Base-by-base conservation (phyloP, 35 echinoderm and acorn worm genomes). In the Amphiura filiformis region DNA sequence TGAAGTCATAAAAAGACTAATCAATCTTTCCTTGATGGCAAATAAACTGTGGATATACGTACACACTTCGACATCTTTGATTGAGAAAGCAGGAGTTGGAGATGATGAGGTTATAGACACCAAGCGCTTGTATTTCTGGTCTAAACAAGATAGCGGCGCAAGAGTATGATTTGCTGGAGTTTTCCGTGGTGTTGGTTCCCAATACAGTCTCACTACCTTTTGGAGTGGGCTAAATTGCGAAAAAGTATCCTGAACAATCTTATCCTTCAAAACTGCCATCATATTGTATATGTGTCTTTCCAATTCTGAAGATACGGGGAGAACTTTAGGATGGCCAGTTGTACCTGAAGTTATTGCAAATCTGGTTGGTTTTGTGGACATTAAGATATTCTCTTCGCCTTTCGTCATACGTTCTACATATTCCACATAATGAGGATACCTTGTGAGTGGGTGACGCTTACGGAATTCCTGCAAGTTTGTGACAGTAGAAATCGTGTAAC, bases 331-430 rank as follows among this genome's bases (percentile, higher is more conserved):
- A 4, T 86, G 86, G 9, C 90, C 94, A 0, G 86, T 86, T 14
- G 90, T 96, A 35, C 90, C 94, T 13, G 86, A 92, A 0, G 87
- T 96, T 23, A 96, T 26, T 35, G 76, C 40, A 78, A 92, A 81
- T 2, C 86, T 65, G 2, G 31, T 86, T 15, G 80, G 38, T 32
- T 36, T 80, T 18, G 88, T 76, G 1, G 80, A 75, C 17, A 89
- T 91, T 75, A 95, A 79, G 38, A 95, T 85, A 39, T 88, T 84
- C 37, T 80, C 34, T 39, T 95, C 93, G 0, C 94, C 94, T 30
- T 84, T 86, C 18, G 77, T 65, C 38, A 95, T 89, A 36, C 90
- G 56, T n/a, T 92, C 77, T 22, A 95, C 57, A 39, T 88, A 95
- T 30, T 78, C 34, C 38, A 84, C 32, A 52, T 91, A 95, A 33